Base-by-base conservation (phyloP, 2,797 vertebrate genomes). In the Pantherophis vulpinus region DNA sequence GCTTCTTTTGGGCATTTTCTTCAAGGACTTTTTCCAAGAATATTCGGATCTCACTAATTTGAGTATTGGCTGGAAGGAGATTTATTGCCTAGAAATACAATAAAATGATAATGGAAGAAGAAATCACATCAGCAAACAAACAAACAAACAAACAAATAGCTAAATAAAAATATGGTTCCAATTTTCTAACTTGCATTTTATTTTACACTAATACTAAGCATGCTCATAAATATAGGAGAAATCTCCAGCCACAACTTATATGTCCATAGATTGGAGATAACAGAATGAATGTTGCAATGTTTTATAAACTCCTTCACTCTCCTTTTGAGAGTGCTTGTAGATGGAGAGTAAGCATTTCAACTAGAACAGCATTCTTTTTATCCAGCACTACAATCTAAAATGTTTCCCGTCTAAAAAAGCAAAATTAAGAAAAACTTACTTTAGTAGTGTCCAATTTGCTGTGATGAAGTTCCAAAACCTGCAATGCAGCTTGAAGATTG, bases 11-110 rank as follows among this genome's bases (percentile, higher is more conserved):
- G 18, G 99, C 99, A 87, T 98, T 99, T 97, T 99, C 99, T 97
- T 99, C 99, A 96, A 99, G 98, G 23, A 99, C 99, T 95, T 99
- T 99, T 96, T 99, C 99, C 96, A 99, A 97, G 96, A 99, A 99
- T 88, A 99, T 98, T 54, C 98, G 98, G 95, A 99, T 99, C 96
- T 99, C 99, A n/a, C 97, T 97, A 95, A 99, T 99, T 97, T 99
- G 99, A 42, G 99, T 99, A 97, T 99, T 99, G 37, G 99, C 99
- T 90, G 99, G 99, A 42, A 99, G 98, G 61, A 99, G 98, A 95
- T 99, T 98, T 97, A 99, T 99, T 4, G 99, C 99, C 99, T 99
- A 95, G 47, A 96, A 0, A 92, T 60, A 91, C 94, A 14, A 92
- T 27, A 93, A 92, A 32, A 87, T 2, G 25, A n/a, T 20, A 60